These are phyloP conservation scores for Macaria notata DNA, from an alignment of 2,888 invertebrate genomes.

Conservation along the genomic window DNA sequence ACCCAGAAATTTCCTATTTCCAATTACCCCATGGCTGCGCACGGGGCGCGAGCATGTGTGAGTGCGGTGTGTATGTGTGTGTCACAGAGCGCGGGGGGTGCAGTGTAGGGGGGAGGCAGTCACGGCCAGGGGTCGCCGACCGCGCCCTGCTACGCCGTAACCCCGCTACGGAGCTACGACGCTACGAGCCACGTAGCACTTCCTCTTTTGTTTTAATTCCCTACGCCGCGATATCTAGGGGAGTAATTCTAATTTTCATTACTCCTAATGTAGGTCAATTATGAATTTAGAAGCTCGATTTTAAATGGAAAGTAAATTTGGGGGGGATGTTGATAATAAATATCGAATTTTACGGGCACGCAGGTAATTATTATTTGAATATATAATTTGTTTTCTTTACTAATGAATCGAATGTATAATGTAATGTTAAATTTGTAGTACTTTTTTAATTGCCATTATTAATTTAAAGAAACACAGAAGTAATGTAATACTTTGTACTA, in stretches of 20 bases:
- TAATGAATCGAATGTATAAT: too few species aligned
- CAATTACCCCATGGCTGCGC: background rate
- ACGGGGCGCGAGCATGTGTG: constrained; percentile 58
- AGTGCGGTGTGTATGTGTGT: constrained; percentile 21
- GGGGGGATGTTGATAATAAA: too few species aligned
- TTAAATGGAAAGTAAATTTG: background rate
- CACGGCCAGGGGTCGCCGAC: constrained; percentile 82
- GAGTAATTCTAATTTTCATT: constrained; percentile 40
- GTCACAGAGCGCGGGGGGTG: constrained; percentile 30
- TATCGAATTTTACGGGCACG: too few species aligned
- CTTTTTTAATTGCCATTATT: too few species aligned
- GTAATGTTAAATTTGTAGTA: too few species aligned
- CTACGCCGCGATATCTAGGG: background rate
- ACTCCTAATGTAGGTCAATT: constrained; percentile 65
- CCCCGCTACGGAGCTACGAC: constrained; percentile 71
- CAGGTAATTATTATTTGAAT: too few species aligned
- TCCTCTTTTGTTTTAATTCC: constrained; percentile 68
- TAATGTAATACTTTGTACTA: too few species aligned
- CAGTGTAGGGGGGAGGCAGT: constrained; percentile 31
- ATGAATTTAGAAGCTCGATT: constrained; percentile 13
- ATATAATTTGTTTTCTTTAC: too few species aligned
- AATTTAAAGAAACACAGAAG: too few species aligned
- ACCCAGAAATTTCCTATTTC: too few species aligned
- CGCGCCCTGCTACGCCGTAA: constrained; percentile 77
- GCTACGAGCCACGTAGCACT: constrained; percentile 60